A percentile compares a stretch with the other conserved stretches of the same genome.
These are phyloP conservation scores for Philopedon plagiatum DNA, from an alignment of 2,888 invertebrate genomes.

Conservation along the genomic window DNA sequence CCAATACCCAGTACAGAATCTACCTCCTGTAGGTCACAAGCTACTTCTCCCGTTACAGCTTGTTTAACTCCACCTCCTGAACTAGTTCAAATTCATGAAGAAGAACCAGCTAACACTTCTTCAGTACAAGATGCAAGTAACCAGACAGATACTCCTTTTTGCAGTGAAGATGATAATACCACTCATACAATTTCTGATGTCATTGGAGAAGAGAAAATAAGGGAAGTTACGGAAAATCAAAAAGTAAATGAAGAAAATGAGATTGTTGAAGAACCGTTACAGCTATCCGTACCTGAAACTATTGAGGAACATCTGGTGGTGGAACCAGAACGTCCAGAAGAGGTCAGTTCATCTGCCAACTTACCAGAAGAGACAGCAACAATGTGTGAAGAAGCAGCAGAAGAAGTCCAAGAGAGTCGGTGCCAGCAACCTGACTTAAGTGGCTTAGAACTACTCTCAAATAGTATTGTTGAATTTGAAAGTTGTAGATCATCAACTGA, in stretches of 20 bases:
- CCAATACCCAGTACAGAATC: constrained; percentile 57
- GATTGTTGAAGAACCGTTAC: not conserved
- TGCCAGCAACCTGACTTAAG: constrained; percentile 76
- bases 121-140: constrained; percentile 86
- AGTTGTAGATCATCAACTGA: constrained; percentile 63
- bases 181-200: constrained; percentile 51
- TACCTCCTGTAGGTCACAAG: constrained; percentile 67
- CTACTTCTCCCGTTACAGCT: constrained; percentile 70
- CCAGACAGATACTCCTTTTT: constrained; percentile 83
- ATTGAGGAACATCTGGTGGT: constrained; percentile 33
- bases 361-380: constrained; percentile 34
- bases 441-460: constrained; percentile 86
- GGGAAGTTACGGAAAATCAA: constrained; percentile 17
- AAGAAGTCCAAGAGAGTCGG: constrained; percentile 34
- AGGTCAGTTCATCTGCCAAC: constrained; percentile 45
- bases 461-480: constrained; percentile 87
- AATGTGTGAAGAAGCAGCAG: constrained; percentile 52
- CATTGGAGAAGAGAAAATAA: constrained; percentile 46
- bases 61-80: constrained; percentile 78
- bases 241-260: constrained; percentile 16
- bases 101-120: constrained; percentile 64
- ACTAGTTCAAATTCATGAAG: constrained; percentile 54
- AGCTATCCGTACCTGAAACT: constrained; percentile 24
- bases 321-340: constrained; percentile 26
- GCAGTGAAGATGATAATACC: constrained; percentile 76